Conservation (phyloP, 2,797 vertebrate genomes). For the Antrozous pallidus region DNA sequence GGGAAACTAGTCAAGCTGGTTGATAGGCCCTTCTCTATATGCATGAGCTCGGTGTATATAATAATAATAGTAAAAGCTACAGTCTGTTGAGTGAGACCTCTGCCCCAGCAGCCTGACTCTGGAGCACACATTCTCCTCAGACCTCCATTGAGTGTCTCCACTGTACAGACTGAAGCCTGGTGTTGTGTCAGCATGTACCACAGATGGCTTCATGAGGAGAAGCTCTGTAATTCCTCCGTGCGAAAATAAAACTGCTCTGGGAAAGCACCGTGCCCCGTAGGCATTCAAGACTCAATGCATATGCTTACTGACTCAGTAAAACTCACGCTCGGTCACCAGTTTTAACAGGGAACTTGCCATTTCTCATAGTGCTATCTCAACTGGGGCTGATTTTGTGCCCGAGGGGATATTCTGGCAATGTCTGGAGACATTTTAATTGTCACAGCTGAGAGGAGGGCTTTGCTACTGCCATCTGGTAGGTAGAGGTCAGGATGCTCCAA, state of each 20-base stretch:
- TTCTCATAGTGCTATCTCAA: background rate
- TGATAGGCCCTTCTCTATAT: background rate
- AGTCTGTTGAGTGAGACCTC: background rate
- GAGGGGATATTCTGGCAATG: background rate
- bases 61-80: background rate
- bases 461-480: background rate
- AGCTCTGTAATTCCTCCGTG: background rate
- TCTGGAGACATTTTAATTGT: background rate
- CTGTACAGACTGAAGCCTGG: background rate
- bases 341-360: background rate
- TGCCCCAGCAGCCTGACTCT: background rate
- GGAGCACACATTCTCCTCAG: background rate
- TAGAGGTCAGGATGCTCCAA: background rate
- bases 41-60: background rate
- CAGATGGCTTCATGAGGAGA: background rate
- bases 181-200: background rate
- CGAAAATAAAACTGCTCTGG: background rate
- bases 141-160: background rate
- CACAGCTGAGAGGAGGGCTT: background rate
- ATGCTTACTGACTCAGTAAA: background rate
- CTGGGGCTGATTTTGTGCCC: background rate
- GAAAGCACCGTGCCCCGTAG: background rate
- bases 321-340: background rate
- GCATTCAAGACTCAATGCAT: background rate
- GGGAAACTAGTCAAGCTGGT: background rate